phyloP scores from a whole-genome alignment of 2,888 invertebrate genomes.

The Fissipunctia ypsillon region DNA sequence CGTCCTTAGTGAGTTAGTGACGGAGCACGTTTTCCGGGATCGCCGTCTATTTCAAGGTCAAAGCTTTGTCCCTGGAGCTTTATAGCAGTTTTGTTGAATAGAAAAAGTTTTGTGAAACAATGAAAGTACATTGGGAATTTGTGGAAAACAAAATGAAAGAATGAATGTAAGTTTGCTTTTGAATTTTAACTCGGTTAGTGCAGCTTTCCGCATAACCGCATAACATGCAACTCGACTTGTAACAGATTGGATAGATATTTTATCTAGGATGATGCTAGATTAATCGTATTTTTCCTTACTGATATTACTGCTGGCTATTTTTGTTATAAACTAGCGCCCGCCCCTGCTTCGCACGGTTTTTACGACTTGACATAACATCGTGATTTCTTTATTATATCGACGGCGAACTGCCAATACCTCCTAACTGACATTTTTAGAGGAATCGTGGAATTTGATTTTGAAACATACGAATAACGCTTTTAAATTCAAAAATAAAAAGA shows the following conservation, averaged over 20 bases:
- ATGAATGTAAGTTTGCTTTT: neutral
- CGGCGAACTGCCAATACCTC: too few species aligned
- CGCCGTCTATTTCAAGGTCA: slow-evolving; percentile 16
- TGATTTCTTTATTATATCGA: too few species aligned
- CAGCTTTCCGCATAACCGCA: neutral
- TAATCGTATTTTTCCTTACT: neutral
- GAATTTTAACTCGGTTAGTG: neutral
- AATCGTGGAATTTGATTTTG: too few species aligned
- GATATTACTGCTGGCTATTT: neutral
- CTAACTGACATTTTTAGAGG: too few species aligned
- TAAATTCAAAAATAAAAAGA: too few species aligned
- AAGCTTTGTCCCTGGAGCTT: slow-evolving; percentile 26
- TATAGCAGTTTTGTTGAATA: slow-evolving; percentile 2
- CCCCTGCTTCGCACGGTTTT: too few species aligned
- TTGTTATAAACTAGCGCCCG: too few species aligned
- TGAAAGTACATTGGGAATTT: neutral
- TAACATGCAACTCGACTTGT: neutral
- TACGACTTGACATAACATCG: too few species aligned
- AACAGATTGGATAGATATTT: neutral
- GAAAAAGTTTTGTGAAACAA: slow-evolving; percentile 3
- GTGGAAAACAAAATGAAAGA: neutral
- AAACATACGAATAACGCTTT: too few species aligned
- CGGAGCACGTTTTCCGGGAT: slow-evolving; percentile 48
- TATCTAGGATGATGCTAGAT: neutral
- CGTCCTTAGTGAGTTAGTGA: slow-evolving; percentile 23